A percentile compares a stretch with the other conserved stretches of the same genome.
Evolutionary conservation across 2,888 invertebrate genomes (phyloP).

Genomic region (Sphinx pinastri): DNA sequence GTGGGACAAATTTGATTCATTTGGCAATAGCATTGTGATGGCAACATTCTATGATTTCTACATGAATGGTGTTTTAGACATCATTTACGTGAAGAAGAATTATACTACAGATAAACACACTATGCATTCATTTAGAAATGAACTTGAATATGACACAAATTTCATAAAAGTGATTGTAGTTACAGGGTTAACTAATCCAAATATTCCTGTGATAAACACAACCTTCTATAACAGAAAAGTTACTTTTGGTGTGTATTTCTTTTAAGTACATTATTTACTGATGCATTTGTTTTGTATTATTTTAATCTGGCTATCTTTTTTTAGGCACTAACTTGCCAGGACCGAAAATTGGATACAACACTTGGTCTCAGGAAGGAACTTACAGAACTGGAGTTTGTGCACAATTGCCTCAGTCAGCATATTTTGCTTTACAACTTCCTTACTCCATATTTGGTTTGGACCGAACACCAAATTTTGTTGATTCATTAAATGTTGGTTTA

Average conservation of each 20-base stretch:
- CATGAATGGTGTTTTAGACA: constrained; percentile 97
- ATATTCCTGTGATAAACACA: constrained; percentile 88
- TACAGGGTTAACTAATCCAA: constrained; percentile 90
- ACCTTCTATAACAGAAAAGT: constrained; percentile 89
- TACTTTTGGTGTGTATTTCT: constrained; percentile 86
- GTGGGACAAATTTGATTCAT: constrained; percentile 89
- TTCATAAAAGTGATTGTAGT: constrained; percentile 98
- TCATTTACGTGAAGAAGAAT: constrained; percentile 88
- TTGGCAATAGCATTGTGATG: constrained; percentile 89
- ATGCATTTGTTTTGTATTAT: neutral
- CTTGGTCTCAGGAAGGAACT: constrained; percentile 94
- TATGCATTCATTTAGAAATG: constrained; percentile 93
- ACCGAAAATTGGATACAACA: constrained; percentile 93
- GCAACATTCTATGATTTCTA: constrained; percentile 97
- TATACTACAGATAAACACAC: constrained; percentile 77
- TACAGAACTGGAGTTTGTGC: constrained; percentile 91
- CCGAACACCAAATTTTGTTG: constrained; percentile 98
- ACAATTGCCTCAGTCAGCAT: constrained; percentile 96
- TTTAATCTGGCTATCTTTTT: constrained; percentile 38
- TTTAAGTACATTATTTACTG: constrained; percentile 19
- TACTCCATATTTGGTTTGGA: constrained; percentile 99
- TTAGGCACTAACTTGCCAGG: constrained; percentile 94
- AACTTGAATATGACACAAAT: constrained; percentile 96
- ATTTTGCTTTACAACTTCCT: constrained; percentile 96
- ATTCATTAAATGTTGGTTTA: constrained; percentile 91